These are phyloP conservation scores for Catamblyrhynchus diadema DNA, from an alignment of 2,797 vertebrate genomes.

Conservation along the genomic window DNA sequence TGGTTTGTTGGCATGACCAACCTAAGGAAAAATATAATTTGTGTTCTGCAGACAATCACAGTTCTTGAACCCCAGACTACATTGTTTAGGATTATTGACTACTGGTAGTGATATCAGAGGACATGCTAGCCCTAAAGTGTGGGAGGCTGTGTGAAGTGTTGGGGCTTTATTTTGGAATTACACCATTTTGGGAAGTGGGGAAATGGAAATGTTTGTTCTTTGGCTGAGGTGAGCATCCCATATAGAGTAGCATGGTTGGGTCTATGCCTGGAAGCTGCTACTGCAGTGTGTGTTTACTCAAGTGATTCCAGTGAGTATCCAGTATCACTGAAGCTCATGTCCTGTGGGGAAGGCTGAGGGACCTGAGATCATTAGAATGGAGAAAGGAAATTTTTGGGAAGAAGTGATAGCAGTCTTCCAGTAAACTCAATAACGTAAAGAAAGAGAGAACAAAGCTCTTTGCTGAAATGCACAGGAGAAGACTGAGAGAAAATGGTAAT, in stretches of 20 bases:
- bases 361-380: neutral
- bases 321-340: neutral
- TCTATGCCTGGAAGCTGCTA: neutral
- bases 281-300: neutral
- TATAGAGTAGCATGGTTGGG: fast-evolving
- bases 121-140: neutral
- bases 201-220: neutral
- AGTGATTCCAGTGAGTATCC: neutral
- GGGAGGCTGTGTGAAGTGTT: neutral
- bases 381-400: neutral
- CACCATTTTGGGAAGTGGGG: neutral
- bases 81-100: neutral
- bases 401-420: neutral
- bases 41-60: neutral
- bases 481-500: neutral
- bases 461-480: neutral
- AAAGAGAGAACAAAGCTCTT: neutral
- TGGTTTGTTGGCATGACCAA: neutral
- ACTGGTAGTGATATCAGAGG: neutral
- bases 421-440: neutral
- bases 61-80: neutral
- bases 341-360: neutral
- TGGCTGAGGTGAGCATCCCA: neutral
- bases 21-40: neutral
- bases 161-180: neutral